Conservation (phyloP, 1,140 invertebrate species). For the Popillia japonica region DNA sequence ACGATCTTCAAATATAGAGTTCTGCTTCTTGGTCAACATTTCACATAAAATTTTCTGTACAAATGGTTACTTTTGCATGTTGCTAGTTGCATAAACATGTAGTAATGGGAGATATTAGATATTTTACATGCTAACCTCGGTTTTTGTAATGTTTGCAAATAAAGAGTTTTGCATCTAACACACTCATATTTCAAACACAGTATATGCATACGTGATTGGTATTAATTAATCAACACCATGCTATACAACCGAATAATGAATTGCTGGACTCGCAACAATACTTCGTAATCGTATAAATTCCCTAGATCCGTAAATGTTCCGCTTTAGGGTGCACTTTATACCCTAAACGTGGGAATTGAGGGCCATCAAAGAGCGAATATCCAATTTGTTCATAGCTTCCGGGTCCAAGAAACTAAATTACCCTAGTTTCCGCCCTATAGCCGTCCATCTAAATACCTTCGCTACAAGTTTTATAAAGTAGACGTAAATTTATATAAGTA, state of each 20-base stretch:
- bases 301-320: slow-evolving; percentile 21
- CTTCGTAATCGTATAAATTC: background rate
- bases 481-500: no score
- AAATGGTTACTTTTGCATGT: no score
- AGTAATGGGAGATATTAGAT: no score
- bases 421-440: slow-evolving; percentile 17
- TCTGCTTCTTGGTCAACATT: no score
- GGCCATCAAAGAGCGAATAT: slow-evolving; percentile 30
- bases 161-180: no score
- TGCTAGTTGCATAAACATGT: no score
- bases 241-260: background rate
- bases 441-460: background rate
- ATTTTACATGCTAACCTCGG: no score
- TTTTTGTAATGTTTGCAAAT: no score
- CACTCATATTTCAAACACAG: no score
- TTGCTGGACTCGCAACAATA: background rate
- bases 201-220: no score
- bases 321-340: slow-evolving; percentile 30
- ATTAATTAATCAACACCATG: background rate
- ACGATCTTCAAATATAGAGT: no score
- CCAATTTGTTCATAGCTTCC: slow-evolving; percentile 31
- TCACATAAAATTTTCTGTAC: no score
- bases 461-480: background rate
- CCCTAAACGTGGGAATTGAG: slow-evolving; percentile 32
- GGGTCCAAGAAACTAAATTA: slow-evolving; percentile 31